These are phyloP conservation scores for Villa cingulata DNA, from an alignment of 2,888 invertebrate genomes.

Conservation along the genomic window DNA sequence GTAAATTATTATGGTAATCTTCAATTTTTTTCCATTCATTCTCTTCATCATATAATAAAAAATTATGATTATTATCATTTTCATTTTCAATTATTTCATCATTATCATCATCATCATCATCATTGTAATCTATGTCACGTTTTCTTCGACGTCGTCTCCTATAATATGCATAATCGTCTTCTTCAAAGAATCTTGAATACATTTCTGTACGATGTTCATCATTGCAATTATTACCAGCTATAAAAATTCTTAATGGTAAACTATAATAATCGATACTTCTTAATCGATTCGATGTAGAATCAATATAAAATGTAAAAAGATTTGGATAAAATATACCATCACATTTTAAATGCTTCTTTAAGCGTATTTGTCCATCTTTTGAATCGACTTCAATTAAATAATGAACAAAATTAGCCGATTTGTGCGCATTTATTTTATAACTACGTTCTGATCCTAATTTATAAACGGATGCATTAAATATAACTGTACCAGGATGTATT, in stretches of 20 bases:
- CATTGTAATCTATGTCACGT: not conserved
- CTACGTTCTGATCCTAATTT: slow-evolving; percentile 64
- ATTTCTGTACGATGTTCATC: slow-evolving; percentile 45
- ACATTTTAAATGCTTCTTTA: slow-evolving; percentile 58
- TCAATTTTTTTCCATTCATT: not conserved
- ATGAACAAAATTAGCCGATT: slow-evolving; percentile 70
- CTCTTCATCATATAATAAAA: not conserved
- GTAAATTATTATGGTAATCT: not conserved
- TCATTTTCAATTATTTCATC: slow-evolving; percentile 9
- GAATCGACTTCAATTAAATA: slow-evolving; percentile 62
- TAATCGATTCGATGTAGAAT: slow-evolving; percentile 66
- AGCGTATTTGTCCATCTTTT: slow-evolving; percentile 58
- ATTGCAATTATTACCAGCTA: slow-evolving; percentile 57
- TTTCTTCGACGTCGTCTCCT: slow-evolving; percentile 34
- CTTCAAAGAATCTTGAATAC: slow-evolving; percentile 39
- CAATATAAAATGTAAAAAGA: slow-evolving; percentile 73
- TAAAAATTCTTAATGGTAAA: slow-evolving; percentile 59
- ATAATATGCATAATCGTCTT: slow-evolving; percentile 44
- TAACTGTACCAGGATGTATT: slow-evolving; percentile 48
- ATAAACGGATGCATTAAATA: slow-evolving; percentile 69
- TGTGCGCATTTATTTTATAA: slow-evolving; percentile 65
- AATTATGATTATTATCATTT: slow-evolving; percentile 6
- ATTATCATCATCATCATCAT: slow-evolving; percentile 11
- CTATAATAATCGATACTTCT: slow-evolving; percentile 74
- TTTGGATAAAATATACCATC: slow-evolving; percentile 72